Evolutionary conservation across 2,888 invertebrate genomes (phyloP).

Genomic region (Melanostoma mellinum): DNA sequence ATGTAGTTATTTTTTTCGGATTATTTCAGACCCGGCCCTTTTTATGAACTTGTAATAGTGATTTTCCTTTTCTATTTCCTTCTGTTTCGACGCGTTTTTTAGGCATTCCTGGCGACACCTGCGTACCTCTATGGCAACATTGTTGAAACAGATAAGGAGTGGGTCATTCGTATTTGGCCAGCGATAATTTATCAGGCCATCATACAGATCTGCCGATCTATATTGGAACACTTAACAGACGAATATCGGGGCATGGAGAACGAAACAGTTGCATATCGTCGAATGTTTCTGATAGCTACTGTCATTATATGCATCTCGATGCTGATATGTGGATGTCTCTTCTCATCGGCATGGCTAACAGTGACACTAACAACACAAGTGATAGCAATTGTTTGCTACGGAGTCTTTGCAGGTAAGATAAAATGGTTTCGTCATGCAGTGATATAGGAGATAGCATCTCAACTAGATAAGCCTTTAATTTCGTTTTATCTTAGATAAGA

Average conservation of each 20-base stretch:
- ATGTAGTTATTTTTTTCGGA: conserved; percentile 77
- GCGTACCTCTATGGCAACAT: conserved; percentile 81
- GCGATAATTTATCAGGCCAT: conserved; percentile 81
- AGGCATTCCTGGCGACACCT: conserved; percentile 81
- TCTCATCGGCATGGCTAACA: conserved; percentile 81
- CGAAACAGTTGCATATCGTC: conserved; percentile 78
- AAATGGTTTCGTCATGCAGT: not conserved
- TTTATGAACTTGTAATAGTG: conserved; percentile 53
- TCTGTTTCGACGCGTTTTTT: conserved; percentile 36
- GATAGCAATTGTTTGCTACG: conserved; percentile 80
- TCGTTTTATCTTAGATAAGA: conserved; percentile 46
- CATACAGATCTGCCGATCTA: conserved; percentile 80
- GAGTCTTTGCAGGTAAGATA: conserved; percentile 79
- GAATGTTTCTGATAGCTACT: conserved; percentile 79
- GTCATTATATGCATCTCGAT: conserved; percentile 79
- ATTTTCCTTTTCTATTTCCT: conserved; percentile 35
- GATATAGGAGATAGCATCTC: not conserved
- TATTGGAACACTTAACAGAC: conserved; percentile 79
- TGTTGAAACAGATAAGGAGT: conserved; percentile 81
- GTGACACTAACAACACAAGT: conserved; percentile 80
- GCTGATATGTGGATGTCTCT: conserved; percentile 80
- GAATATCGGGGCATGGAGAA: conserved; percentile 79
- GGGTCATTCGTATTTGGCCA: conserved; percentile 81
- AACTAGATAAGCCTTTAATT: conserved; percentile 29
- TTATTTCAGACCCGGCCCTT: conserved; percentile 33